These are phyloP conservation scores for Aromia moschata DNA, from an alignment of 2,888 invertebrate species.

Conservation along the genomic window DNA sequence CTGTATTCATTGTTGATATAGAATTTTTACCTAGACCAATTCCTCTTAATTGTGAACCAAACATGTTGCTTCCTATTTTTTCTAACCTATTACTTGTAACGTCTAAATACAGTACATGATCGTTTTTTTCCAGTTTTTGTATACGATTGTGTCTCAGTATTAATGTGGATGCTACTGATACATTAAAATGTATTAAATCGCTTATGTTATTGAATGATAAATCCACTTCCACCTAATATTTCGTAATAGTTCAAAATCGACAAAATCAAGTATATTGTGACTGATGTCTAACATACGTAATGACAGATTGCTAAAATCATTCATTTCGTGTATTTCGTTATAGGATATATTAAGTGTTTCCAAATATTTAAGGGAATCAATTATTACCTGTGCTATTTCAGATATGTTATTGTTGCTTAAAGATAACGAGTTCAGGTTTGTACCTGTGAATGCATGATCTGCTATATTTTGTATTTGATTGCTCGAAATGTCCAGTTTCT, in stretches of 20 bases:
- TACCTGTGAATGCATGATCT: constrained; percentile 21
- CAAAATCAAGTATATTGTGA: constrained; percentile 4
- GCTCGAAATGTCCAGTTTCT: constrained; percentile 13
- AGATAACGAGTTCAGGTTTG: not conserved
- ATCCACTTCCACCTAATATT: not conserved
- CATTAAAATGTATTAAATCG: constrained; percentile 1
- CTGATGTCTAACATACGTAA: not conserved
- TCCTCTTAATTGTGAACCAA: not conserved
- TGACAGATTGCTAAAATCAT: not conserved
- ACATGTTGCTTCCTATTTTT: not conserved
- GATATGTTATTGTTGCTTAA: constrained; percentile 17
- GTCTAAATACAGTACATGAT: not conserved
- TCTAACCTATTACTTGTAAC: not conserved
- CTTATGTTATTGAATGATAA: constrained; percentile 7
- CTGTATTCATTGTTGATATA: not conserved
- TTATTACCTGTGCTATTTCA: not conserved
- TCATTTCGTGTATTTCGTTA: constrained; percentile 11
- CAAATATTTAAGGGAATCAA: not conserved
- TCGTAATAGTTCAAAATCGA: constrained; percentile 5
- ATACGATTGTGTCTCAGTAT: constrained; percentile 6
- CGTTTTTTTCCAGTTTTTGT: not conserved
- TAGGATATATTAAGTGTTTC: constrained; percentile 2
- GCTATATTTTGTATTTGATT: constrained; percentile 12
- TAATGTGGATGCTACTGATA: not conserved
- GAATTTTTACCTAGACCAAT: not conserved